These are phyloP conservation scores for Sebastes kiyomatsui DNA, from an alignment of 2,797 vertebrate species.

Conservation along the genomic window DNA sequence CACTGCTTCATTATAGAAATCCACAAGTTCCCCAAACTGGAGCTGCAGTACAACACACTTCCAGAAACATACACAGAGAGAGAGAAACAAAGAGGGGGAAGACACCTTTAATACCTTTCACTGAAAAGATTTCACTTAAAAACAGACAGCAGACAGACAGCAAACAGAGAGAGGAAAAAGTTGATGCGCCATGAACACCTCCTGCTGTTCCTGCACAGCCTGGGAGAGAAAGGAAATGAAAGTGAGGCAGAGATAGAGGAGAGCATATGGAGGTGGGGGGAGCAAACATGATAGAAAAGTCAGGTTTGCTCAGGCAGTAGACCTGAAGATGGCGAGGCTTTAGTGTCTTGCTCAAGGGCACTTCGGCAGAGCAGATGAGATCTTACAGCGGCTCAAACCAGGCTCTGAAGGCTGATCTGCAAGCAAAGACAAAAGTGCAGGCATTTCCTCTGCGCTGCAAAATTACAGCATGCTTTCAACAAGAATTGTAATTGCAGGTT, in stretches of 20 bases:
- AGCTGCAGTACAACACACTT: conserved; percentile 2
- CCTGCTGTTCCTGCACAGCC: conserved; percentile 48
- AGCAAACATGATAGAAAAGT: background rate
- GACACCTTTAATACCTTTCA: conserved; percentile 39
- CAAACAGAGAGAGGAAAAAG: conserved; percentile 4
- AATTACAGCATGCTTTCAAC: conserved; percentile 52
- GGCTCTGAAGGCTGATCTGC: conserved; percentile 5
- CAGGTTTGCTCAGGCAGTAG: background rate
- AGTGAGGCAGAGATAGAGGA: conserved; percentile 24
- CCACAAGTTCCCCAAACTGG: conserved; percentile 21
- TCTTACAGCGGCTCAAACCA: background rate
- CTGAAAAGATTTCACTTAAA: conserved; percentile 36
- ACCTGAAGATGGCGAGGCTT: conserved; percentile 1
- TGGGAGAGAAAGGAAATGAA: conserved; percentile 37
- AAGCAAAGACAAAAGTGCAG: conserved; percentile 21
- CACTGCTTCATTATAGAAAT: background rate
- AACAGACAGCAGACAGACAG: background rate
- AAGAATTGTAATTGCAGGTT: conserved; percentile 60
- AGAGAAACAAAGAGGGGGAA: conserved; percentile 18
- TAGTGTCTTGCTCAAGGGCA: conserved; percentile 38
- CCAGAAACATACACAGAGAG: background rate
- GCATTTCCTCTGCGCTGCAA: conserved; percentile 18
- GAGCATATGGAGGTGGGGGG: background rate
- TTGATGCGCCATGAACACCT: conserved; percentile 18
- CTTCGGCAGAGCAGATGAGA: conserved; percentile 12